A percentile compares a stretch with the other conserved stretches of the same genome.
These are phyloP conservation scores for Noctuana brunneofusca DNA, from an alignment of 2,888 invertebrate genomes.

Conservation along the genomic window DNA sequence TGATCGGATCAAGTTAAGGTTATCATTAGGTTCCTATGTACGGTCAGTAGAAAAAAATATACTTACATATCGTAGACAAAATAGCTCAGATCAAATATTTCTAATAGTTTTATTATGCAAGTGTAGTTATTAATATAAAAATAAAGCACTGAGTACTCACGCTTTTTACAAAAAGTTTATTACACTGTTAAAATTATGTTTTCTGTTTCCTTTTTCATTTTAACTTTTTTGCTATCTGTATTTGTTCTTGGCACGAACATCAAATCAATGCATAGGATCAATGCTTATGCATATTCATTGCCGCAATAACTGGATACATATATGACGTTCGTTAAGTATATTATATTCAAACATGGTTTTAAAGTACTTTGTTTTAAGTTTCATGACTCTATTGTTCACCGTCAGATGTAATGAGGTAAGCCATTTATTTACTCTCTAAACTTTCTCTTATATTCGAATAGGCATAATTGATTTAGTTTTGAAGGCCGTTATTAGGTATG, in stretches of 20 bases:
- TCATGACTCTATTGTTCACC: not conserved
- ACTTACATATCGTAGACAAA: no score
- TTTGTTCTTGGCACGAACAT: not conserved
- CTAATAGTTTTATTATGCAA: no score
- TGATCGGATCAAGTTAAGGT: conserved; percentile 32
- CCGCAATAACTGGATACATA: not conserved
- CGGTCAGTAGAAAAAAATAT: conserved; percentile 30
- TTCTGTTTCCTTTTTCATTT: no score
- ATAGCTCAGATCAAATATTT: not conserved
- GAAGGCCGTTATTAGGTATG: no score
- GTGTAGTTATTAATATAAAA: no score
- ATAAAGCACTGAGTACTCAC: no score
- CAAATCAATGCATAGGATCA: not conserved
- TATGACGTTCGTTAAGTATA: not conserved
- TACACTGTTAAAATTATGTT: no score
- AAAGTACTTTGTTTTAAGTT: not conserved
- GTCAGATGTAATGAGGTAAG: conserved; percentile 2
- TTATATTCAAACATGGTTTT: not conserved
- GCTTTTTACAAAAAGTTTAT: no score
- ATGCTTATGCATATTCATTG: not conserved
- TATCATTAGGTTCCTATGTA: conserved; percentile 36
- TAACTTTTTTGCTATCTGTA: not conserved
- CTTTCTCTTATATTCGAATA: no score
- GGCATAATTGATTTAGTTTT: no score
- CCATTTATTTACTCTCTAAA: not conserved